These are phyloP conservation scores for Bombylius discolor DNA, from an alignment of 2,888 invertebrate genomes.

Conservation along the genomic window DNA sequence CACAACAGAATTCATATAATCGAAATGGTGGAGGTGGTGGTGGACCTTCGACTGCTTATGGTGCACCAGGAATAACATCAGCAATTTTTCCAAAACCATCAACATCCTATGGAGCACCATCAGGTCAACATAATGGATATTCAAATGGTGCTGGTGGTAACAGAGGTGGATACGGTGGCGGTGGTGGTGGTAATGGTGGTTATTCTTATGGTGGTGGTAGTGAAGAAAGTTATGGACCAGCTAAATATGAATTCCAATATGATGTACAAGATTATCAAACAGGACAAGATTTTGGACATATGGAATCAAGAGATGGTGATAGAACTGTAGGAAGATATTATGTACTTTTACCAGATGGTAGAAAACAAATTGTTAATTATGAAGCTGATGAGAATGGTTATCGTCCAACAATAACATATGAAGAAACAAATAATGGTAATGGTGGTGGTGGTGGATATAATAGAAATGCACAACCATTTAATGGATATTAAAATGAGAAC, in stretches of 20 bases:
- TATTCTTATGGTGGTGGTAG: slow-evolving; percentile 10
- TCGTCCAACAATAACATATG: slow-evolving; percentile 53
- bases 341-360: slow-evolving; percentile 52
- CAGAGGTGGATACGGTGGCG: slow-evolving; percentile 9
- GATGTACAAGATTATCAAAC: slow-evolving; percentile 51
- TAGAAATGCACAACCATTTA: slow-evolving; percentile 22
- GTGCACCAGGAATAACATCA: slow-evolving; percentile 40
- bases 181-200: slow-evolving; percentile 8
- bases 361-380: slow-evolving; percentile 57
- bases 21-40: neutral
- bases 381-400: slow-evolving; percentile 56
- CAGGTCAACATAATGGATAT: slow-evolving; percentile 17
- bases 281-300: slow-evolving; percentile 53
- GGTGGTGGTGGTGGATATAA: slow-evolving; percentile 25
- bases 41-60: slow-evolving; percentile 38
- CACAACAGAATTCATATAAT: slow-evolving; percentile 15
- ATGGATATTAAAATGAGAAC: slow-evolving; percentile 21
- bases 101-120: slow-evolving; percentile 24
- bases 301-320: slow-evolving; percentile 50
- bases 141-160: slow-evolving; percentile 12
- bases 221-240: slow-evolving; percentile 45
- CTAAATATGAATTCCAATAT: slow-evolving; percentile 56
- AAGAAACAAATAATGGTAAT: slow-evolving; percentile 40
- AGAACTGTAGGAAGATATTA: slow-evolving; percentile 50
- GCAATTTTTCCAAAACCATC: slow-evolving; percentile 37